Conservation (phyloP, 2,797 vertebrate species). For the Podarcis lilfordi region DNA sequence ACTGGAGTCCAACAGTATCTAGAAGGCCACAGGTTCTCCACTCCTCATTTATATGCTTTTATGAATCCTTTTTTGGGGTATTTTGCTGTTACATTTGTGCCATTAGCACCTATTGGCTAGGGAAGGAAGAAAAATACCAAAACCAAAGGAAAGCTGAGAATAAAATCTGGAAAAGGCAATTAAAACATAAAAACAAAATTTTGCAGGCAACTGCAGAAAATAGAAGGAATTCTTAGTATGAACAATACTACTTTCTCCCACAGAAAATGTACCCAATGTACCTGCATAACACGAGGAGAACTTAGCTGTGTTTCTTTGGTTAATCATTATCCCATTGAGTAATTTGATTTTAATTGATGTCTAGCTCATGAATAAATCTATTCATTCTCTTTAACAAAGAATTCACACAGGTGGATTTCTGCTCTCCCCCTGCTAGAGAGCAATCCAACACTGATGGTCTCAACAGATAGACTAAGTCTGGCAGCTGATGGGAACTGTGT, state of each 20-base stretch:
- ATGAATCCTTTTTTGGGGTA: too few relatives aligned
- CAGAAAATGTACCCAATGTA: conserved; percentile 11
- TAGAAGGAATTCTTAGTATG: not conserved
- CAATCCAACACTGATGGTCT: conserved; percentile 40
- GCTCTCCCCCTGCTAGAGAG: not conserved
- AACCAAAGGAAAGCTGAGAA: not conserved
- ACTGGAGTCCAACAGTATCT: too few relatives aligned
- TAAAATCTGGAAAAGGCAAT: not conserved
- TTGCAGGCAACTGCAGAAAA: not conserved
- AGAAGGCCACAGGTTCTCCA: not conserved
- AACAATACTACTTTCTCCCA: not conserved
- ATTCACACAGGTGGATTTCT: conserved; percentile 55
- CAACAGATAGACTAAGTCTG: conserved; percentile 34
- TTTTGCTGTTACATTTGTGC: not conserved
- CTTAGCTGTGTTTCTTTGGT: conserved; percentile 49
- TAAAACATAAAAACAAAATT: not conserved
- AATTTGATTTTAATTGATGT: conserved; percentile 67
- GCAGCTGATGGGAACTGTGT: not conserved
- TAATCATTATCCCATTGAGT: conserved; percentile 65
- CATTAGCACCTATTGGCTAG: not conserved
- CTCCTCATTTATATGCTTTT: not conserved
- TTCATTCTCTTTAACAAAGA: conserved; percentile 61
- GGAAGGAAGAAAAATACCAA: not conserved
- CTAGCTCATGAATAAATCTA: conserved; percentile 70
- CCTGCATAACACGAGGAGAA: conserved; percentile 29